Percentiles rank a stretch among this genome's conserved stretches.
These are phyloP conservation scores for Acanthochromis polyacanthus DNA, from an alignment of 2,113 vertebrate genomes.

Conservation along the genomic window DNA sequence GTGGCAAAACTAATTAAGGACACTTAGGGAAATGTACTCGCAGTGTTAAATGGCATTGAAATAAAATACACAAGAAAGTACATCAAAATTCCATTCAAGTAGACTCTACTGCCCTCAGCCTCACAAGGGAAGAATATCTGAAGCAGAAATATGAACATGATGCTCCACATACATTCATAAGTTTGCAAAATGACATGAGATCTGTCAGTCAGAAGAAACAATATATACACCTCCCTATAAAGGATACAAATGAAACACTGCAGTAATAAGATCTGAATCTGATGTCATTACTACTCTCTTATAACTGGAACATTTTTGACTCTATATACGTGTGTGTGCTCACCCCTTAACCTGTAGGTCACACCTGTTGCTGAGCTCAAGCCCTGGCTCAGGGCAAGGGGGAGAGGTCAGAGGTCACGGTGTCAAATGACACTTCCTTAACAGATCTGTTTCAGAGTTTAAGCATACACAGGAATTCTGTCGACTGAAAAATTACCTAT, in stretches of 20 bases:
- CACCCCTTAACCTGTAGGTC: constrained; percentile 60
- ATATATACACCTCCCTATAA: too few species aligned
- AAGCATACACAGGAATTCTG: constrained; percentile 21
- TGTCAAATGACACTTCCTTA: constrained; percentile 70
- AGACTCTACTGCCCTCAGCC: not conserved
- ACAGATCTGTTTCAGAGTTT: constrained; percentile 37
- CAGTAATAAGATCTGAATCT: constrained; percentile 1
- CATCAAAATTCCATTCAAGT: not conserved
- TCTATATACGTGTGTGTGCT: not conserved
- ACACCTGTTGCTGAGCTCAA: constrained; percentile 79
- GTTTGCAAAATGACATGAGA: not conserved
- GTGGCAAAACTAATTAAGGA: too few species aligned
- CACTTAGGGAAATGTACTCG: too few species aligned
- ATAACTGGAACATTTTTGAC: not conserved
- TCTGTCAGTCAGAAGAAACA: not conserved
- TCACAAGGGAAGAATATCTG: not conserved
- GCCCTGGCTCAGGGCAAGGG: constrained; percentile 26
- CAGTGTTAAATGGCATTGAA: not conserved
- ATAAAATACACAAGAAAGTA: not conserved
- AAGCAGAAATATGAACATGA: constrained; percentile 6
- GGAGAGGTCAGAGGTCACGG: constrained; percentile 56
- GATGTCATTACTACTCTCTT: not conserved
- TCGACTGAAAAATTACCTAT: constrained; percentile 23
- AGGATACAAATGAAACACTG: not conserved
- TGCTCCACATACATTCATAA: not conserved